Percentiles rank a stretch among this genome's conserved stretches.
Conservation (phyloP, 1,140 invertebrate species). For the Calliopsis andreniformis region DNA sequence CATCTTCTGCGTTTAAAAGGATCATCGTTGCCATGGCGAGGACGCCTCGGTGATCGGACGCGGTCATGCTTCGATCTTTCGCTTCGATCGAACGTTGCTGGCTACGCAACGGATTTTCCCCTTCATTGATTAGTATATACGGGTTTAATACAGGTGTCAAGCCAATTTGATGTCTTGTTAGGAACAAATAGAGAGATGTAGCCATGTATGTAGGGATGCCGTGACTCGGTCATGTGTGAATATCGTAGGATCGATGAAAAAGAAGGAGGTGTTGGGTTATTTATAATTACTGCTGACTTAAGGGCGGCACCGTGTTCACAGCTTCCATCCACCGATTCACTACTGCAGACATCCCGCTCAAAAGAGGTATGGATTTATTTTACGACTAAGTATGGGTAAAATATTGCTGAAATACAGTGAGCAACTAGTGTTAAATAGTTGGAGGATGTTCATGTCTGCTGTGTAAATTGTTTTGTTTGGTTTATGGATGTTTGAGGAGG, state of each 20-base stretch:
- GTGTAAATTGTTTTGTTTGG: too few relatives aligned
- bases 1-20: constrained; percentile 15
- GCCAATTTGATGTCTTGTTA: background rate
- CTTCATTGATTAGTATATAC: too few relatives aligned
- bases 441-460: too few relatives aligned
- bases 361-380: constrained; percentile 62
- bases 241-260: constrained; percentile 26
- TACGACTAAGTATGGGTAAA: too few relatives aligned
- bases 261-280: constrained; percentile 33
- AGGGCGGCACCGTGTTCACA: constrained; percentile 64
- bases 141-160: too few relatives aligned
- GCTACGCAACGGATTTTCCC: too few relatives aligned
- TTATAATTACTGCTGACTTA: constrained; percentile 58
- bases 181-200: background rate
- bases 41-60: background rate
- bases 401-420: too few relatives aligned
- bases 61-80: background rate
- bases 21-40: constrained; percentile 1
- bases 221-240: background rate
- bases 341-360: constrained; percentile 30
- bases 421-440: too few relatives aligned
- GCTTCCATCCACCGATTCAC: constrained; percentile 56
- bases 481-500: too few relatives aligned
- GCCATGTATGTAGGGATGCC: background rate
- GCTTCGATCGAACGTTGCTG: background rate